Evolutionary conservation across 2,888 invertebrate species (phyloP), one percentile per base, ranked within the genome.

Genomic region (Baronia brevicornis): DNA sequence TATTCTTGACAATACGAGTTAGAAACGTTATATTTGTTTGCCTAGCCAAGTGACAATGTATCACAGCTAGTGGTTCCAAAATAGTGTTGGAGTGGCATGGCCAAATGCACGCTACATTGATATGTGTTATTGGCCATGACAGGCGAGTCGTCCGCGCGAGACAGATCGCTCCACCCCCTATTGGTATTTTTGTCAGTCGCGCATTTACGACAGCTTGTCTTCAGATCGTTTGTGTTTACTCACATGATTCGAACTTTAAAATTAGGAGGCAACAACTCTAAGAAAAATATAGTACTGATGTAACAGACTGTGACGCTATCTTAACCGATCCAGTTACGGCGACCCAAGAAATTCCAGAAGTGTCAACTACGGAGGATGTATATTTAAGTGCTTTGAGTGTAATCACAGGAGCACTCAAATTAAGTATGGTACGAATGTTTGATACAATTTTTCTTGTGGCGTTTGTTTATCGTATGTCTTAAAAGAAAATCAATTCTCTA

Each of bases 31-130:
- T 26, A 36, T 36, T 36, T 26, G 30, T 36, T 22, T 8, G n/a
- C 12, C 12, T 25, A 17, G 30, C 21, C 22, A 12, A 30, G 20
- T 25, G 27, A 42, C 42, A 42, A 42, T 42, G 32, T 35, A 27
- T 17, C 28, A 21, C 20, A 10, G 34, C 35, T 37, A 25, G 31
- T 35, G 37, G 60, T 58, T 72, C 71, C 68, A 68, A 71, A 72
- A 73, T 69, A 77, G 67, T 65, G 51, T 57, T 59, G 59, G 68
- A 55, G 55, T 67, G 70, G 64, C 69, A 64, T 62, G 60, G 74
- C 70, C 70, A 75, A 74, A 72, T 70, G 73, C 67, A 78, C 68
- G 79, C 69, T 60, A 72, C 80, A 73, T 77, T 77, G 78, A 75
- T 63, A 60, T 57, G 54, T 59, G 71, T 71, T 78, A 80, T 82